Base-by-base conservation (phyloP, 2,888 invertebrate species). In the Acanthosepion esculentum region DNA sequence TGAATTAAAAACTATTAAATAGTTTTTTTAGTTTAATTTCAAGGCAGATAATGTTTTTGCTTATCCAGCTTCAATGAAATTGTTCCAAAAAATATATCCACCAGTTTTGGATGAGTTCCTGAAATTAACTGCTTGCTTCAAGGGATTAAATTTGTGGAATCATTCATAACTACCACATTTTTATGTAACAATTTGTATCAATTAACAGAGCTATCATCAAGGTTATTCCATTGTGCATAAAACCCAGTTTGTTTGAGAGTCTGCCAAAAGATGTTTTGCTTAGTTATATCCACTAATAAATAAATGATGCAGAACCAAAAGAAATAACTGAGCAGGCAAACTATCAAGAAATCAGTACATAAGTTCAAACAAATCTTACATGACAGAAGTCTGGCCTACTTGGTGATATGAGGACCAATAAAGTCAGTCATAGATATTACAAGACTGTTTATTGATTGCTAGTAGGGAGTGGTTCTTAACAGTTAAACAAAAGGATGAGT, bases 371-470 rank as follows among this genome's bases (percentile, higher is more conserved):
- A 78, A 78, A 15, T n/a, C 78, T 64, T 64, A 29, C 8, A 78
- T 78, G n/a, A 78, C 10, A 78, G 29, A 78, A 78, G 29, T 78
- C 78, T n/a, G 78, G 12, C 78, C n/a, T n/a, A 78, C 78, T 78
- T 78, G 10, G 78, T n/a, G 29, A n/a, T 29, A 29, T 8, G 29
- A n/a, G 78, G 29, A n/a, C 78, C 29, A 78, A 29, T n/a, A n/a
- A 78, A n/a, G 2, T n/a, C 78, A n/a, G 64, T n/a, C n/a, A n/a
- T 78, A 78, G 78, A 78, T 78, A 78, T 78, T n/a, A n/a, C 78
- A 78, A n/a, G 78, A 78, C n/a, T 78, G n/a, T 78, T n/a, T 78
- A n/a, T 78, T 78, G 78, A 78, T 59, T 59, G 59, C 59, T 59
- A 23, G 59, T 59, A 59, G 59, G 6, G 20, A 23, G 59, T 59